These are phyloP conservation scores for Parotia lawesii DNA, from an alignment of 2,113 vertebrate genomes.

Conservation along the genomic window DNA sequence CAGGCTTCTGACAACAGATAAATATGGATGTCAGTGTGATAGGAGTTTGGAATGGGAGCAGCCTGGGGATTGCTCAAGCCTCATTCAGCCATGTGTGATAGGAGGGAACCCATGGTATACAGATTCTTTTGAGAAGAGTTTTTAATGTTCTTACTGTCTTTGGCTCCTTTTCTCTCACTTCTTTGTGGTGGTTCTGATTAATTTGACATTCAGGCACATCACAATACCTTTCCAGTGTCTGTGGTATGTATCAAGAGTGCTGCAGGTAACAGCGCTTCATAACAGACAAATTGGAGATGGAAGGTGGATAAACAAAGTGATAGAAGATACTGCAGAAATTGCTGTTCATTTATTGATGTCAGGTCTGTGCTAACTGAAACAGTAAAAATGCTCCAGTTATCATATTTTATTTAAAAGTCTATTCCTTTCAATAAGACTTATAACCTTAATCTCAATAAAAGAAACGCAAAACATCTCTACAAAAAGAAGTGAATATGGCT, in stretches of 20 bases:
- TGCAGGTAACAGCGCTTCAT: not conserved
- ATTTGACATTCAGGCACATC: not conserved
- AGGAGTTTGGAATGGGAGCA: not conserved
- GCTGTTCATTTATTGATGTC: not conserved
- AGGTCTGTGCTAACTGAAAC: not conserved
- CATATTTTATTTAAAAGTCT: not conserved
- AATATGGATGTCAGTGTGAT: accelerated
- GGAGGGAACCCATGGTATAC: not conserved
- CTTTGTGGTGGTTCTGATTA: not conserved
- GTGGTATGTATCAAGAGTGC: not conserved
- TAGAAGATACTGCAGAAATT: not conserved
- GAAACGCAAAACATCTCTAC: not conserved
- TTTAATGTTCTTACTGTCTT: not conserved
- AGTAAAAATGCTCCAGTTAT: not conserved
- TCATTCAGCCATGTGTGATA: not conserved
- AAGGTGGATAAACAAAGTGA: not conserved
- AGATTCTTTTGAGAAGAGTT: not conserved
- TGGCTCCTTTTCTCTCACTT: not conserved
- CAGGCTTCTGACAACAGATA: not conserved
- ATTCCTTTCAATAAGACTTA: not conserved
- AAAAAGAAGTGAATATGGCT: not conserved
- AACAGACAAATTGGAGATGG: not conserved
- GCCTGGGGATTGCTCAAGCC: not conserved
- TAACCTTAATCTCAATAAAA: not conserved
- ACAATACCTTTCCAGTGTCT: not conserved